Percentiles rank a stretch among this genome's conserved stretches.
Evolutionary conservation across 2,113 vertebrate species (phyloP).

Genomic region (Cariama cristata): DNA sequence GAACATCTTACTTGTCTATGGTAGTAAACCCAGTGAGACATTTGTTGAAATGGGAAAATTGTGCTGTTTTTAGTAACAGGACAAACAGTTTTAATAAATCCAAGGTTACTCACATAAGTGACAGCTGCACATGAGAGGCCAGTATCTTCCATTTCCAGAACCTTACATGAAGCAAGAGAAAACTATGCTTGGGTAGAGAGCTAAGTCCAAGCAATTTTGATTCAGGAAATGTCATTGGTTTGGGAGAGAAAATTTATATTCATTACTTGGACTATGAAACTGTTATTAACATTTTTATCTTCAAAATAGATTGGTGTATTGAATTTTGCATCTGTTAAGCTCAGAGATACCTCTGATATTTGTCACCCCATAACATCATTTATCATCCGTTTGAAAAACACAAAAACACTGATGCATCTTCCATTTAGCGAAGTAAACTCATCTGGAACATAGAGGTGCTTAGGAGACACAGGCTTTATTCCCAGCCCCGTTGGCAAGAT

Average conservation of each 20-base stretch:
- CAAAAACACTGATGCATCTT: background rate
- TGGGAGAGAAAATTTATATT: background rate
- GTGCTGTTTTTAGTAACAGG: background rate
- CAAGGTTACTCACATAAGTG: background rate
- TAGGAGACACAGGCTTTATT: accelerated
- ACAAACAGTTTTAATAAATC: background rate
- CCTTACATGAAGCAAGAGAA: background rate
- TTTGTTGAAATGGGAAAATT: background rate
- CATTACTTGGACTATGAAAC: background rate
- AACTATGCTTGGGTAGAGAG: background rate
- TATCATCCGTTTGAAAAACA: background rate
- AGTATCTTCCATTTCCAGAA: background rate
- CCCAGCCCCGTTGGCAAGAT: background rate
- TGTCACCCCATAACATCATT: background rate
- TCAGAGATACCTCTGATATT: background rate
- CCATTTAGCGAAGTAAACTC: background rate
- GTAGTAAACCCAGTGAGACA: background rate
- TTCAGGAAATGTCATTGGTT: background rate
- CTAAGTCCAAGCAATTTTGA: background rate
- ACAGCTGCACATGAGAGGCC: background rate
- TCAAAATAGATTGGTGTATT: background rate
- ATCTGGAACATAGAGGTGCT: background rate
- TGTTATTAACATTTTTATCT: background rate
- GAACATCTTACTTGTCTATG: background rate
- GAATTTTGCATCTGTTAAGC: background rate